Conservation (phyloP, 2,113 vertebrate species). For the Gymnocephalus cernua region DNA sequence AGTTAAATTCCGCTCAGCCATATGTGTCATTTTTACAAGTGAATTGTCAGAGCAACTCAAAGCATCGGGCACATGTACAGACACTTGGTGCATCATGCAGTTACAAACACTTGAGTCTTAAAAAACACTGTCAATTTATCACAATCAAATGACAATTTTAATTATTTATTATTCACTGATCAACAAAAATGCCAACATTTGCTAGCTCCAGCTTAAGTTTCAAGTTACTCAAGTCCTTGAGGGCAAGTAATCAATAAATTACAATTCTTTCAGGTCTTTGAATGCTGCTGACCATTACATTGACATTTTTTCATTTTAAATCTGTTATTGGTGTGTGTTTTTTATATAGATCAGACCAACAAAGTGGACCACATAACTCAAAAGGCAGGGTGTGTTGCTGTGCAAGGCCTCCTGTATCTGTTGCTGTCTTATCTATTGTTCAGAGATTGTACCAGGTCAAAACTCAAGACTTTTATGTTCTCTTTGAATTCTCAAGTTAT, state of each 20-base stretch:
- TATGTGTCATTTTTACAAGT: no score
- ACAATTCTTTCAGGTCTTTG: not conserved
- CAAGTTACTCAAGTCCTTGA: not conserved
- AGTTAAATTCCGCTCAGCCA: no score
- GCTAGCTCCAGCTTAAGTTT: not conserved
- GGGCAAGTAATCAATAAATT: not conserved
- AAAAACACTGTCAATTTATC: no score
- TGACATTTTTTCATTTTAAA: not conserved
- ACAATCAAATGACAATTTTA: no score
- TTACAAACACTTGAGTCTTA: no score
- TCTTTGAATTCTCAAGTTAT: not conserved
- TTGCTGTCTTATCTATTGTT: not conserved
- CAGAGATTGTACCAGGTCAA: not conserved
- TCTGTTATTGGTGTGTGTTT: not conserved
- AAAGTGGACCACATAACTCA: no score
- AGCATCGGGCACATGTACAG: no score
- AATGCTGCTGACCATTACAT: not conserved
- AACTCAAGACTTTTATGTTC: not conserved
- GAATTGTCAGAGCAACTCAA: no score
- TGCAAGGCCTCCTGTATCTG: no score
- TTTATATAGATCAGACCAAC: not conserved
- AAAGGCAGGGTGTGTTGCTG: not conserved
- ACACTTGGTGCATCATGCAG: no score
- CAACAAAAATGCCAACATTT: no score
- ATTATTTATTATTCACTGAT: no score